phyloP scores from a whole-genome alignment of 2,113 vertebrate genomes.

The Ctenomys sociabilis region DNA sequence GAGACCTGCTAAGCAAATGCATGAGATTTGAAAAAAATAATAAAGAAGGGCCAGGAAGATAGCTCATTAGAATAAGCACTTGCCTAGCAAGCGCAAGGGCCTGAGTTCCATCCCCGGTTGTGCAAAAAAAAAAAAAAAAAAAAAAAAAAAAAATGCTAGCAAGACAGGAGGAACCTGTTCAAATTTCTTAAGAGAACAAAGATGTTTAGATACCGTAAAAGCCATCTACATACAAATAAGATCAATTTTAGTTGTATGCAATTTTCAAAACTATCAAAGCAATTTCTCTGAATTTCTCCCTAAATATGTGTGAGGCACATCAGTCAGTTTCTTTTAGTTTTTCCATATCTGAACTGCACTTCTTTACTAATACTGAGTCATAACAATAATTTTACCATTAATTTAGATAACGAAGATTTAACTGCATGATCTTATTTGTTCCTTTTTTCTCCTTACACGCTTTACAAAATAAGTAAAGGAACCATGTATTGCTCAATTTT shows the following conservation, averaged over 20 bases:
- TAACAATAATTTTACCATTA: background rate
- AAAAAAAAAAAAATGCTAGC: background rate
- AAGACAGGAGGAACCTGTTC: constrained; percentile 42
- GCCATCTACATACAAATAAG: constrained; percentile 11
- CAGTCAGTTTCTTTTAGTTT: constrained; percentile 12
- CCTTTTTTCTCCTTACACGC: background rate
- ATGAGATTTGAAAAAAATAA: background rate
- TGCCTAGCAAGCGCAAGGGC: no score
- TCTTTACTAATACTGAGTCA: constrained; percentile 27
- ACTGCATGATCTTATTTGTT: background rate
- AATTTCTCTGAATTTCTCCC: background rate
- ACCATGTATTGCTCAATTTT: background rate
- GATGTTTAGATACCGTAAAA: constrained; percentile 47
- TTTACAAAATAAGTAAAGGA: constrained; percentile 38
- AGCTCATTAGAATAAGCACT: no score
- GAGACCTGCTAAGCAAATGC: constrained; percentile 74
- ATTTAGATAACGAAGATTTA: constrained; percentile 24
- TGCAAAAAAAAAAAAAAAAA: background rate
- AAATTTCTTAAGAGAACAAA: constrained; percentile 77
- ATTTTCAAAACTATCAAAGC: constrained; percentile 60
- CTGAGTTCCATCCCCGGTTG: no score
- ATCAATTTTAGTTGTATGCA: constrained; percentile 57
- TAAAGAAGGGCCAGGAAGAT: background rate
- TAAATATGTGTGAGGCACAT: background rate
- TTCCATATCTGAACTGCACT: constrained; percentile 36